These are phyloP conservation scores for Oreotrochilus melanogaster DNA, from an alignment of 2,113 vertebrate species.

Conservation along the genomic window DNA sequence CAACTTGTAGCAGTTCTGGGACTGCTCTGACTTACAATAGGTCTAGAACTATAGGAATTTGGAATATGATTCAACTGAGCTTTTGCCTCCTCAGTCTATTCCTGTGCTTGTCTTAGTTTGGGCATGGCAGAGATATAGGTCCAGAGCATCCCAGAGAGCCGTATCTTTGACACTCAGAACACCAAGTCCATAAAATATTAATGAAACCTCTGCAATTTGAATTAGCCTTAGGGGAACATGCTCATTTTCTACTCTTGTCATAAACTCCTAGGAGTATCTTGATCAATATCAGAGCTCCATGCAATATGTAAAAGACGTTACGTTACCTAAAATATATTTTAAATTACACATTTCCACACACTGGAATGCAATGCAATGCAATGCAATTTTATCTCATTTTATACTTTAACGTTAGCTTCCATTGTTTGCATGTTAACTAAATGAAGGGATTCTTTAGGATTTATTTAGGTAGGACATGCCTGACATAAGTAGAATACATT, in stretches of 20 bases:
- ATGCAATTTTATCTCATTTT: conserved; percentile 23
- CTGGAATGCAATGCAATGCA: not conserved
- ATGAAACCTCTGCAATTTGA: conserved; percentile 18
- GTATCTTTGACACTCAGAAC: not conserved
- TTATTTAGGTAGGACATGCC: conserved; percentile 1
- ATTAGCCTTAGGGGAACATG: not conserved
- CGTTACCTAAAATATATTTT: not conserved
- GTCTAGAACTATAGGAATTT: not conserved
- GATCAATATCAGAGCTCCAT: conserved; percentile 2
- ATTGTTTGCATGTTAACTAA: conserved; percentile 9
- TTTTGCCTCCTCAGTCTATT: not conserved
- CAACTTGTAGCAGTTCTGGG: not conserved
- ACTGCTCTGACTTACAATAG: not conserved
- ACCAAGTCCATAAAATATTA: not conserved
- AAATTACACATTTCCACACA: not conserved
- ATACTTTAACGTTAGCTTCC: not conserved
- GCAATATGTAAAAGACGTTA: not conserved
- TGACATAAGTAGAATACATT: not conserved
- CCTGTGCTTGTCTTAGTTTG: not conserved
- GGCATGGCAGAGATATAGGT: not conserved
- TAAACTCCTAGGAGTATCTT: not conserved
- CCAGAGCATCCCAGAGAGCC: not conserved
- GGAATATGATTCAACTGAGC: not conserved
- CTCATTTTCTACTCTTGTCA: not conserved
- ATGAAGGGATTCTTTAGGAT: not conserved